Evolutionary conservation across 2,888 invertebrate species (phyloP), one percentile per base, ranked within the genome.

Genomic region (Idaea aversata): DNA sequence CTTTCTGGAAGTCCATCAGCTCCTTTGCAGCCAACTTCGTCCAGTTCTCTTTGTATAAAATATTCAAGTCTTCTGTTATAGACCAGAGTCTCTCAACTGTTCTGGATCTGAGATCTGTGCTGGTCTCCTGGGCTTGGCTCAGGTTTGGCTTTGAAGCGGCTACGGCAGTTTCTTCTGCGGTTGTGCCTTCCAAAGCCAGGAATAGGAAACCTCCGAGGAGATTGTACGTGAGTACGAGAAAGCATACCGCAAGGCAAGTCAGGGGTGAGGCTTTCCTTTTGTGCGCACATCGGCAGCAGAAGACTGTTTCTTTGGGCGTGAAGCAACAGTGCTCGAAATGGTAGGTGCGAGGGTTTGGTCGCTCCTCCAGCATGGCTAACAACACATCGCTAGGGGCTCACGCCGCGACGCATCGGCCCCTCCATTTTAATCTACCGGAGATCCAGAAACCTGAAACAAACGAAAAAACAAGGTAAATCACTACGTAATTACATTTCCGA

Each of bases 171-270:
- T 95, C 95, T 69, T 93, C 85, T 15, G 88, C 81, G n/a, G 88
- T 85, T 70, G 94, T 93, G 64, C 97, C 97, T 86, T 97, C 97
- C 65, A 97, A 91, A 15, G 96, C 96, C 87, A 97, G 96, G 89
- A 99, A 99, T 67, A 98, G 95, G 81, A 98, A 96, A 34, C 98
- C 98, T 15, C 99, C 99, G 77, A 98, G 94, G 63, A 98, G 95
- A 71, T 98, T 98, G 93, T 99, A 99, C 15, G 96, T 96, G 61
- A 99, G 94, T 16, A 99, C 98, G 65, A 99, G 94, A 74, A 96
- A 95, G 86, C 97, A 97, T 66, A 97, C 95, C 16, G 97, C 97
- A 58, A 97, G 93, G 77, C 97, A 97, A 7, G 97, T 96, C 72
- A 97, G 93, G 7, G 97, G 94, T 0, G 97, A 90, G 3, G 89